These are phyloP conservation scores for Phrynocephalus versicolor DNA, from an alignment of 2,113 vertebrate species.

Conservation along the genomic window DNA sequence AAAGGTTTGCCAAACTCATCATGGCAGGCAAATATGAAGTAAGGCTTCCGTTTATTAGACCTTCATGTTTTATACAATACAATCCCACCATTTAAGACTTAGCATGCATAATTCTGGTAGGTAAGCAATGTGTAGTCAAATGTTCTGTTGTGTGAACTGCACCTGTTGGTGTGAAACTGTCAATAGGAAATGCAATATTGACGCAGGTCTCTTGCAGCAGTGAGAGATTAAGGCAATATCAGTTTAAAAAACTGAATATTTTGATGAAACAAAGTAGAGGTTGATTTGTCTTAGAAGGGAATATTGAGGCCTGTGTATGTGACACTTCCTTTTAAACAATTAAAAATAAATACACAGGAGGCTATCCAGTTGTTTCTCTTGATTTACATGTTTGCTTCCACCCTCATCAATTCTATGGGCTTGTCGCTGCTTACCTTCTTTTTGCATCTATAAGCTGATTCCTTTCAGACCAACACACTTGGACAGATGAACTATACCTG, in stretches of 20 bases:
- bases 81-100: conserved; percentile 19
- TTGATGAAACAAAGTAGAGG: not conserved
- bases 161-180: not conserved
- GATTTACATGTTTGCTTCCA: too few species aligned
- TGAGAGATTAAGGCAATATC: not conserved
- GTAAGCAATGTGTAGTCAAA: not conserved
- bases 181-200: not conserved
- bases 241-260: not conserved
- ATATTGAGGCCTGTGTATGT: too few species aligned
- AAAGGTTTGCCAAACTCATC: conserved; percentile 93
- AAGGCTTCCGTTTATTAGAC: conserved; percentile 36
- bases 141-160: not conserved
- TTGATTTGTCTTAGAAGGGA: not conserved
- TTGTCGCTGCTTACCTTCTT: too few species aligned
- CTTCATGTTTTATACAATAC: not conserved
- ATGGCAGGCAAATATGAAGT: conserved; percentile 94
- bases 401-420: too few species aligned
- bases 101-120: not conserved
- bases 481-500: not conserved
- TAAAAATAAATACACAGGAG: too few species aligned
- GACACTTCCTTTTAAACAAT: too few species aligned
- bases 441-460: not conserved
- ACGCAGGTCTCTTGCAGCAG: not conserved
- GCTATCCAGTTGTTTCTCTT: too few species aligned
- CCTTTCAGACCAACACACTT: not conserved